These are phyloP conservation scores for Polyergus mexicanus DNA, from an alignment of 1,140 invertebrate species.

Conservation along the genomic window DNA sequence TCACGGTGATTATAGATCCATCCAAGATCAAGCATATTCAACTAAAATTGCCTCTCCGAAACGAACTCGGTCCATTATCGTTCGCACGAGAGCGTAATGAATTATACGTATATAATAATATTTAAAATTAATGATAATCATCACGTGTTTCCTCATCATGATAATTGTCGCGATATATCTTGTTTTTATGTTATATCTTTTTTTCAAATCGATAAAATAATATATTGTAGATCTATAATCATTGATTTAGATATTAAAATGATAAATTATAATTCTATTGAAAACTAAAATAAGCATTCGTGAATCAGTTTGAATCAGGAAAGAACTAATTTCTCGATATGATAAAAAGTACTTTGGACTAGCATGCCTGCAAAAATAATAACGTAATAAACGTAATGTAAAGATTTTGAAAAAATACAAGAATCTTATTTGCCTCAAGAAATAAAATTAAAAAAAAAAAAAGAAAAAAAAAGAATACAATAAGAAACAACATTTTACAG, in stretches of 20 bases:
- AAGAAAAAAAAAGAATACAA: background rate
- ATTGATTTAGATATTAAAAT: background rate
- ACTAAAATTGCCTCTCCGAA: background rate
- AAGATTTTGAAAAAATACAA: background rate
- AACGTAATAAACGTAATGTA: too few species aligned
- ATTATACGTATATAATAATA: background rate
- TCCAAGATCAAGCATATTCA: background rate
- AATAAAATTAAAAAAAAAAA: background rate
- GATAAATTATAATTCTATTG: background rate
- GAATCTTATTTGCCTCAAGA: background rate
- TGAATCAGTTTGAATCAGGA: background rate
- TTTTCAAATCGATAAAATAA: background rate
- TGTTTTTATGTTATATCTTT: background rate
- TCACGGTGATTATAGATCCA: background rate
- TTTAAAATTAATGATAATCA: slow-evolving; percentile 20
- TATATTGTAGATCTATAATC: background rate
- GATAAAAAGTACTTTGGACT: background rate
- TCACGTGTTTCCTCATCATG: background rate
- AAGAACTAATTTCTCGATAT: background rate
- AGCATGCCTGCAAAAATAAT: background rate
- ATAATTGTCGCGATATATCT: background rate
- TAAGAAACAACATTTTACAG: background rate
- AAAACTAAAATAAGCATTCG: background rate
- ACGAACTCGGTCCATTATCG: background rate
- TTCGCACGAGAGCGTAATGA: background rate